Conservation (phyloP, 2,113 vertebrate species). For the Bujurquina vittata region DNA sequence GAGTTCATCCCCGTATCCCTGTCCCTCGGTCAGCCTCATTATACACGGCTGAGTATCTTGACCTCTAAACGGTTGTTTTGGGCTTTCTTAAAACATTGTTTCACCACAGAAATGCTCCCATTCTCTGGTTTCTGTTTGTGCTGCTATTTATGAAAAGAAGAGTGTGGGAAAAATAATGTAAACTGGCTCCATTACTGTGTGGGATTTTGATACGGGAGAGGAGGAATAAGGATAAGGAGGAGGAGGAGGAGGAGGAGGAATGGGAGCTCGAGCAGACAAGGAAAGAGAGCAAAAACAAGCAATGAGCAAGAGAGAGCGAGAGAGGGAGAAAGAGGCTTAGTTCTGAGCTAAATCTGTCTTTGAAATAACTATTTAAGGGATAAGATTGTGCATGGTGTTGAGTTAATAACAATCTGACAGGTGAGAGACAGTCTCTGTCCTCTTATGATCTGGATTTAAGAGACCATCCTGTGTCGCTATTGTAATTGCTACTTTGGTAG, state of each 20-base stretch:
- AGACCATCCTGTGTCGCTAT: conserved; percentile 8
- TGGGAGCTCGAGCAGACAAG: conserved; percentile 9
- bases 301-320: conserved; percentile 12
- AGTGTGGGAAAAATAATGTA: conserved; percentile 68
- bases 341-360: conserved; percentile 36
- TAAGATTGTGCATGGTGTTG: neutral
- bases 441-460: conserved; percentile 30
- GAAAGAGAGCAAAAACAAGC: conserved; percentile 14
- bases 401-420: conserved; percentile 28
- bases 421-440: conserved; percentile 13
- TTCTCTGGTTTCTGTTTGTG: conserved; percentile 48
- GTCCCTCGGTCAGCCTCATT: conserved; percentile 11
- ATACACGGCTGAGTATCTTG: neutral
- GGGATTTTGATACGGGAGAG: conserved; percentile 31
- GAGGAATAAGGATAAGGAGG: neutral
- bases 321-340: conserved; percentile 40
- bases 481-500: conserved; percentile 1
- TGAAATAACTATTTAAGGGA: conserved; percentile 44
- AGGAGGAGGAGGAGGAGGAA: conserved; percentile 12
- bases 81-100: conserved; percentile 27
- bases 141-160: conserved; percentile 63
- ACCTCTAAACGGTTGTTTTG: conserved; percentile 5
- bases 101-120: conserved; percentile 36
- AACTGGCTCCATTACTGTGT: conserved; percentile 40
- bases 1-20: conserved; percentile 38